These are phyloP conservation scores for Engraulis encrasicolus DNA, from an alignment of 2,113 vertebrate genomes.

Conservation along the genomic window DNA sequence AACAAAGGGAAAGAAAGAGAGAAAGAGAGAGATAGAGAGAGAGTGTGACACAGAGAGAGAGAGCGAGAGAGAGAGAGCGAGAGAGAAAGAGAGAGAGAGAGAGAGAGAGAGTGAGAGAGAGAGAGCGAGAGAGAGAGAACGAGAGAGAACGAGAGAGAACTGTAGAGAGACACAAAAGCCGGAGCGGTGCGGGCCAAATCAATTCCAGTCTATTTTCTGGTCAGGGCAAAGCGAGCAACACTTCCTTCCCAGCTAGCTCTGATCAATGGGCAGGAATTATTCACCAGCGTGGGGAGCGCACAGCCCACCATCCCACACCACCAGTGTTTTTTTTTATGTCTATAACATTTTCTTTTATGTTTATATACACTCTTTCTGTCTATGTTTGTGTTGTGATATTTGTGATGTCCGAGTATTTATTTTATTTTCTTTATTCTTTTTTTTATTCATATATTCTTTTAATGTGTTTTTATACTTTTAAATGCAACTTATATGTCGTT, in stretches of 20 bases:
- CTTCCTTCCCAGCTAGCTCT: background rate
- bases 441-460: no score
- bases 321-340: no score
- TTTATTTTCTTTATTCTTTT: no score
- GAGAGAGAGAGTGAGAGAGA: background rate
- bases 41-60: background rate
- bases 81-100: background rate
- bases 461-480: no score
- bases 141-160: background rate
- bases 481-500: no score
- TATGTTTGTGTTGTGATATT: no score
- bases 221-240: background rate
- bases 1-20: no score
- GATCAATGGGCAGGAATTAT: constrained; percentile 13
- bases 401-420: no score
- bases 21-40: background rate
- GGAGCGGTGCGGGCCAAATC: background rate
- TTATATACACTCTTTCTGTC: no score
- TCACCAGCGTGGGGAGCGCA: background rate
- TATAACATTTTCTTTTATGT: no score
- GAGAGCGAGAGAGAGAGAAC: no score
- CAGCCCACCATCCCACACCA: background rate
- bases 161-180: background rate
- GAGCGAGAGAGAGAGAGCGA: background rate
- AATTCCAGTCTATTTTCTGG: constrained; percentile 2